These are phyloP conservation scores for Myanophis thanlyinensis DNA, from an alignment of 2,113 vertebrate species.

Conservation along the genomic window DNA sequence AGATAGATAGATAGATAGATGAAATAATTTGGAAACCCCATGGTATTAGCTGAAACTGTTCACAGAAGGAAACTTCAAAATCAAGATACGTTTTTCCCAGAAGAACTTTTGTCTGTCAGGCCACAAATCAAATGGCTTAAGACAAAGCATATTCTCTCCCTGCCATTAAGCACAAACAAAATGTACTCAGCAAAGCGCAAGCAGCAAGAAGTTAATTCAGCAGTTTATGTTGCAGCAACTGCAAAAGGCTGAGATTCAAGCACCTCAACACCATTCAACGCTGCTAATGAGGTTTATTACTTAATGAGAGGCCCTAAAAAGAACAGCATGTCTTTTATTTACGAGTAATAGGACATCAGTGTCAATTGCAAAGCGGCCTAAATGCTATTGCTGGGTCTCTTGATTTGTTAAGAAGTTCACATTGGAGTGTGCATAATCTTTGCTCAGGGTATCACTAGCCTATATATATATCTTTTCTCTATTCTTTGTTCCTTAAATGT, in stretches of 20 bases:
- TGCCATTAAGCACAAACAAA: neutral
- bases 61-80: neutral
- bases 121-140: neutral
- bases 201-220: neutral
- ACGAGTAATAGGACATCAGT: neutral
- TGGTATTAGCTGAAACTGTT: neutral
- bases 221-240: neutral
- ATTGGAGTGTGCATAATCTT: neutral
- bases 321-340: neutral
- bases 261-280: neutral
- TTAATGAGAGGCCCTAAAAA: neutral
- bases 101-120: neutral
- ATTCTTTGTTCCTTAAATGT: neutral
- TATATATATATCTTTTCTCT: neutral
- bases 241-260: neutral
- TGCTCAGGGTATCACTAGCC: neutral
- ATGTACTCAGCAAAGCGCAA: neutral
- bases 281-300: conserved; percentile 11
- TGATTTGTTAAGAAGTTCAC: neutral
- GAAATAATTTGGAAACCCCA: neutral
- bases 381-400: neutral
- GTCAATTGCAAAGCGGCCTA: neutral
- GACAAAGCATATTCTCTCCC: neutral
- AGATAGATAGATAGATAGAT: neutral
- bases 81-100: neutral